Evolutionary conservation across 1,140 invertebrate genomes (phyloP).

Genomic region (Bombyx mandarina): DNA sequence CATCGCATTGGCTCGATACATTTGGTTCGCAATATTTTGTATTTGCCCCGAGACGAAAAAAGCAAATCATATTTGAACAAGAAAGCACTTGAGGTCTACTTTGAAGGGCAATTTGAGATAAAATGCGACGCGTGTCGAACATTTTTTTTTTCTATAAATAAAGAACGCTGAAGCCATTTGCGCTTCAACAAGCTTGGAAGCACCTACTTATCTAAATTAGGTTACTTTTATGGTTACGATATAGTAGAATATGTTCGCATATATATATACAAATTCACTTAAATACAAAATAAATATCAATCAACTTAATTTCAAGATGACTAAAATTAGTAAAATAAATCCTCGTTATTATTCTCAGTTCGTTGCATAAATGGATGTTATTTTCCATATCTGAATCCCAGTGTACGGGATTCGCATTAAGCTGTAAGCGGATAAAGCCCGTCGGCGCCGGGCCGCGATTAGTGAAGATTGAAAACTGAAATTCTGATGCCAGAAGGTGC

Average conservation of each 20-base stretch:
- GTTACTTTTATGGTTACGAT: neutral
- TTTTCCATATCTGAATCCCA: constrained; percentile 34
- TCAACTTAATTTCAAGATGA: too few relatives aligned
- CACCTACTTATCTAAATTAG: neutral
- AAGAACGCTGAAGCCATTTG: constrained; percentile 14
- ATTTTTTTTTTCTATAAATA: constrained; percentile 19
- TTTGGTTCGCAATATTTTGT: constrained; percentile 30
- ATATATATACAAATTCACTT: too few relatives aligned
- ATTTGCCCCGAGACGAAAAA: constrained; percentile 29
- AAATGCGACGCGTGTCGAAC: constrained; percentile 14
- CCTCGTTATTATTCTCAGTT: constrained; percentile 1
- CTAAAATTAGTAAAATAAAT: neutral
- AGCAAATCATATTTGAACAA: constrained; percentile 37
- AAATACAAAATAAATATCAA: too few relatives aligned
- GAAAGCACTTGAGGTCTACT: constrained; percentile 28
- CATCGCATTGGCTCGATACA: constrained; percentile 15
- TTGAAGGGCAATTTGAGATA: constrained; percentile 23
- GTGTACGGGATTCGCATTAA: constrained; percentile 36
- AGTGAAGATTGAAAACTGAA: constrained; percentile 20
- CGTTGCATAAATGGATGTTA: constrained; percentile 5
- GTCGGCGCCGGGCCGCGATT: constrained; percentile 28
- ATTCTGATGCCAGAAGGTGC: too few relatives aligned
- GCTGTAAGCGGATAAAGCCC: constrained; percentile 37
- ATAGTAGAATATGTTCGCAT: too few relatives aligned
- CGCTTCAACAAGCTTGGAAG: constrained; percentile 7